phyloP scores from a whole-genome alignment of 2,888 invertebrate genomes.

The Apomyelois bistriatella region DNA sequence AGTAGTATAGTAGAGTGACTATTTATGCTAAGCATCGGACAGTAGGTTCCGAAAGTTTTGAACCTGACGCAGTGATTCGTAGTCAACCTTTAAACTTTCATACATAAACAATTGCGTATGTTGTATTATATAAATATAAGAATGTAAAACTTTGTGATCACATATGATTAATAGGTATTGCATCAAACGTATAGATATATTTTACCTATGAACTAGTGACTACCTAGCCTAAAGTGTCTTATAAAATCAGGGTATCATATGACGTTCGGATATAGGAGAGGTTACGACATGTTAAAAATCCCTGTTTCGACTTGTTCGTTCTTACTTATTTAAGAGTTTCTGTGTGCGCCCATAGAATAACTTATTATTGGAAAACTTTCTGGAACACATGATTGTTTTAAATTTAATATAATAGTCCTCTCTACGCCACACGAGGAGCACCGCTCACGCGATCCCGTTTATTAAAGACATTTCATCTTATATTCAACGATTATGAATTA shows the following conservation, averaged over 20 bases:
- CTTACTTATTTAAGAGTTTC: conserved; percentile 43
- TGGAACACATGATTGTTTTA: conserved; percentile 64
- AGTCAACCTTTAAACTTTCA: not conserved
- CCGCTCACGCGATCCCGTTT: not conserved
- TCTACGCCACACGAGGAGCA: conserved; percentile 1
- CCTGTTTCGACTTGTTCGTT: conserved; percentile 62
- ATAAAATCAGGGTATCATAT: conserved; percentile 31
- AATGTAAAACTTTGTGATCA: conserved; percentile 26
- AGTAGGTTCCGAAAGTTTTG: not conserved
- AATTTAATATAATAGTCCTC: conserved; percentile 24
- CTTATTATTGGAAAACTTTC: conserved; percentile 63
- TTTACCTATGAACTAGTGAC: conserved; percentile 27
- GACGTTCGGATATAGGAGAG: conserved; percentile 30
- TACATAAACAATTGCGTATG: conserved; percentile 12
- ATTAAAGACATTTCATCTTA: not conserved
- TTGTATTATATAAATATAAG: conserved; percentile 19
- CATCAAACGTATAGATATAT: conserved; percentile 21
- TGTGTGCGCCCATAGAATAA: conserved; percentile 48
- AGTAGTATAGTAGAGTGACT: no score
- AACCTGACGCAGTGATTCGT: not conserved
- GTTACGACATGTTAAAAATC: conserved; percentile 51
- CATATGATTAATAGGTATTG: conserved; percentile 27
- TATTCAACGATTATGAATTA: no score
- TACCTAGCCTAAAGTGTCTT: conserved; percentile 37
- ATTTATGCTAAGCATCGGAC: no score